phyloP scores from a whole-genome alignment of 2,888 invertebrate species.

The Eilema sororculum region DNA sequence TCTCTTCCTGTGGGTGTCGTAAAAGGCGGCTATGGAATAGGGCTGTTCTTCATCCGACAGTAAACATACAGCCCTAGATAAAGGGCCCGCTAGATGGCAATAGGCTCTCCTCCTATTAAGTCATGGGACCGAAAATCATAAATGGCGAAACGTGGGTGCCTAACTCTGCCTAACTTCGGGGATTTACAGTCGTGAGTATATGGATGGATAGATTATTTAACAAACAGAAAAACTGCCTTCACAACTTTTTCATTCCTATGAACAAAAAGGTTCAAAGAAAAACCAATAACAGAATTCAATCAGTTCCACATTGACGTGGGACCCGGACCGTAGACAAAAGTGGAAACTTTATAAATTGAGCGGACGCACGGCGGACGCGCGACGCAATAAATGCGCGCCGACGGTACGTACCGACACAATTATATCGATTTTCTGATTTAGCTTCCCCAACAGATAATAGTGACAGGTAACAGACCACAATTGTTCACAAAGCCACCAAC shows the following conservation, averaged over 20 bases:
- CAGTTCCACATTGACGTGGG: constrained; percentile 52
- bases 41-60: no score
- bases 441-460: constrained; percentile 78
- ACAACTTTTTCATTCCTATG: constrained; percentile 14
- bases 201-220: no score
- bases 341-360: constrained; percentile 65
- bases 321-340: constrained; percentile 43
- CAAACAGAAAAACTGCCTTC: background rate
- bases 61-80: no score
- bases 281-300: constrained; percentile 41
- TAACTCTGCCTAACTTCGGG: no score
- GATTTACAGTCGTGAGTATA: no score
- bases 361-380: constrained; percentile 57
- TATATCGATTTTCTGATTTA: constrained; percentile 85
- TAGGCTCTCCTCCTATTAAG: no score
- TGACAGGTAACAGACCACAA: constrained; percentile 67
- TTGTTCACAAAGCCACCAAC: constrained; percentile 32
- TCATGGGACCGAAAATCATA: no score
- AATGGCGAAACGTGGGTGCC: no score
- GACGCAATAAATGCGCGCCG: constrained; percentile 65
- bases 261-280: constrained; percentile 28
- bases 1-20: no score
- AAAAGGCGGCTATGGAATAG: no score
- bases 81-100: no score
- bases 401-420: constrained; percentile 46